Evolutionary conservation across 2,113 vertebrate species (phyloP).

Genomic region (Dascyllus trimaculatus): DNA sequence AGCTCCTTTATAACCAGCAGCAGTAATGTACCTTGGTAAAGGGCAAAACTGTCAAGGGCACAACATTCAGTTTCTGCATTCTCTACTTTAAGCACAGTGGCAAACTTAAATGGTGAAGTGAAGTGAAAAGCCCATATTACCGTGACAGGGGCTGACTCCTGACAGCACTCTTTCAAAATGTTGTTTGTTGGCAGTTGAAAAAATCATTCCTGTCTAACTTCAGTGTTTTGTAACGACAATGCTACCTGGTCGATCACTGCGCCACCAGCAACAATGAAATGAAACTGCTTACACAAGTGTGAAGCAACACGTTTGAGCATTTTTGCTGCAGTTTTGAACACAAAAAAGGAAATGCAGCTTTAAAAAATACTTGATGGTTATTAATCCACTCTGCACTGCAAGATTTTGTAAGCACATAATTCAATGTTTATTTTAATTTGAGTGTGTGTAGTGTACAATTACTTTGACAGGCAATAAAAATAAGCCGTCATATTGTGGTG

Average conservation of each 20-base stretch:
- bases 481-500: too few relatives aligned
- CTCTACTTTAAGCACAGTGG: background rate
- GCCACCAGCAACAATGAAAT: background rate
- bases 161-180: background rate
- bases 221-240: background rate
- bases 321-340: background rate
- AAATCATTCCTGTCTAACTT: background rate
- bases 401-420: background rate
- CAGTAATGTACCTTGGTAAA: constrained; percentile 1
- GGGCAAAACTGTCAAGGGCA: background rate
- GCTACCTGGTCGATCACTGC: background rate
- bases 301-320: background rate
- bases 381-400: background rate
- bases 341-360: background rate
- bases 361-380: background rate
- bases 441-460: background rate
- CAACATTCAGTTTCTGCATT: background rate
- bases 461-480: too few relatives aligned
- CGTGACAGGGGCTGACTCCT: background rate
- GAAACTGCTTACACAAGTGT: background rate
- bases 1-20: background rate
- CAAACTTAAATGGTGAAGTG: background rate
- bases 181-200: constrained; percentile 7
- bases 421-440: background rate
- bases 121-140: background rate